Evolutionary conservation across 1,140 invertebrate species (phyloP).

Genomic region (Amphibalanus amphitrite): DNA sequence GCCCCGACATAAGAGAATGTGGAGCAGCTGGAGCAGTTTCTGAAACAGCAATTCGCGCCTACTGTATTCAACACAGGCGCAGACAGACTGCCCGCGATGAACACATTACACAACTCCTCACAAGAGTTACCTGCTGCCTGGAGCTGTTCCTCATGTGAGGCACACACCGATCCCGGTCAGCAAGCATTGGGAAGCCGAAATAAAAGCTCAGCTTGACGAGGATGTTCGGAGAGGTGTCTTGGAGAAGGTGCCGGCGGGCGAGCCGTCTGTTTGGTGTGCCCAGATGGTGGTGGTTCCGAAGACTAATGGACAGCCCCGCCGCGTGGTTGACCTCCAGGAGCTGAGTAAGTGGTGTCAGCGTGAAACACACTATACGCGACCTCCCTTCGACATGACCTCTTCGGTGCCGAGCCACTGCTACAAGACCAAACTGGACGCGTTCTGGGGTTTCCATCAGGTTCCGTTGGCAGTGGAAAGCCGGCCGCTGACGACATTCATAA

Average conservation of each 20-base stretch:
- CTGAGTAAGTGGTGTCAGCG: constrained; percentile 6
- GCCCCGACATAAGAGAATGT: no score
- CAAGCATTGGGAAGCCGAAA: constrained; percentile 11
- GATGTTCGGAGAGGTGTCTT: constrained; percentile 5
- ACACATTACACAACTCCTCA: constrained; percentile 7
- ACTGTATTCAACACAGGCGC: background rate
- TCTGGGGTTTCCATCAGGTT: constrained; percentile 10
- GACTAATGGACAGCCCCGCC: background rate
- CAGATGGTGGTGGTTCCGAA: constrained; percentile 11
- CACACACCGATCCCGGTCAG: constrained; percentile 5
- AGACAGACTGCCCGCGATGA: constrained; percentile 9
- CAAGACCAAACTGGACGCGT: constrained; percentile 7
- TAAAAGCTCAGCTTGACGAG: constrained; percentile 8
- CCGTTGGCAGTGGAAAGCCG: constrained; percentile 9
- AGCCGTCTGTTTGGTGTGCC: constrained; percentile 9
- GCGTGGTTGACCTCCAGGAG: constrained; percentile 6
- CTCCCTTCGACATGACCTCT: constrained; percentile 12
- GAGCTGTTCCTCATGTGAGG: background rate
- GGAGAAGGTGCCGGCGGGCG: constrained; percentile 5
- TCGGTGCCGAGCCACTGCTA: background rate
- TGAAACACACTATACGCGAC: constrained; percentile 7
- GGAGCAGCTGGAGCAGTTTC: no score
- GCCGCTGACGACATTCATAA: constrained; percentile 7
- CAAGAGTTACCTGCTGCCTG: constrained; percentile 8
- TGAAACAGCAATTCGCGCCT: no score